Conservation (phyloP, 1,140 invertebrate species). For the Psilanteris sp. region DNA sequence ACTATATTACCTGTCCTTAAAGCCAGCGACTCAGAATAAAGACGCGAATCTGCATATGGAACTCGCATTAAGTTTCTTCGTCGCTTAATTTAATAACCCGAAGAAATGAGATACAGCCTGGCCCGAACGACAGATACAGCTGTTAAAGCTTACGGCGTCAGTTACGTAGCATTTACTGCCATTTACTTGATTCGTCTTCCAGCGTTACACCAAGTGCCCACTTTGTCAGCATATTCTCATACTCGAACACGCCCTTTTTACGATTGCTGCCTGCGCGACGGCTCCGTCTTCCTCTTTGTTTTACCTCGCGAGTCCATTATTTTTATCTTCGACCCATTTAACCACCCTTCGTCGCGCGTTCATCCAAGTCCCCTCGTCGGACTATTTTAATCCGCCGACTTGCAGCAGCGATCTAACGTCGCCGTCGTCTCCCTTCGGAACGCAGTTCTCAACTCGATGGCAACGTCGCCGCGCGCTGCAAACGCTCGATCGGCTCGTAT, state of each 20-base stretch:
- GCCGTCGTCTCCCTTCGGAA: too few relatives aligned
- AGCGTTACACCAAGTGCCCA: constrained; percentile 18
- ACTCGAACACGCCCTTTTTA: constrained; percentile 44
- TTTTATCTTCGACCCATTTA: constrained; percentile 67
- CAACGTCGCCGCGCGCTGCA: too few relatives aligned
- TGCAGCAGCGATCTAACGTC: neutral
- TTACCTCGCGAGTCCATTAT: constrained; percentile 53
- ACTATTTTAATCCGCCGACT: constrained; percentile 42
- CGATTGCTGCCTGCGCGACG: constrained; percentile 16
- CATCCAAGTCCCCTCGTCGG: constrained; percentile 27
- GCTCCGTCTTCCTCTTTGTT: constrained; percentile 23
- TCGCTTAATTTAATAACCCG: constrained; percentile 72
- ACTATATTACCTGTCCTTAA: constrained; percentile 71
- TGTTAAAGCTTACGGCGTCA: constrained; percentile 44
- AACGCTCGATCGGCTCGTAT: too few relatives aligned
- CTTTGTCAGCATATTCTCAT: constrained; percentile 45
- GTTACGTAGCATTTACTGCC: constrained; percentile 32
- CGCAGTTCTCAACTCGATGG: too few relatives aligned
- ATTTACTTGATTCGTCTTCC: constrained; percentile 44
- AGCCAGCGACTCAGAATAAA: constrained; percentile 63
- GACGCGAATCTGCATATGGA: constrained; percentile 78
- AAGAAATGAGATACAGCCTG: constrained; percentile 57
- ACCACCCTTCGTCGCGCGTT: constrained; percentile 38
- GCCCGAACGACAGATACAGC: constrained; percentile 57
- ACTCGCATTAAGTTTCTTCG: constrained; percentile 77